Evolutionary conservation across 1,140 invertebrate species (phyloP).

Genomic region (Oscheius sp.): DNA sequence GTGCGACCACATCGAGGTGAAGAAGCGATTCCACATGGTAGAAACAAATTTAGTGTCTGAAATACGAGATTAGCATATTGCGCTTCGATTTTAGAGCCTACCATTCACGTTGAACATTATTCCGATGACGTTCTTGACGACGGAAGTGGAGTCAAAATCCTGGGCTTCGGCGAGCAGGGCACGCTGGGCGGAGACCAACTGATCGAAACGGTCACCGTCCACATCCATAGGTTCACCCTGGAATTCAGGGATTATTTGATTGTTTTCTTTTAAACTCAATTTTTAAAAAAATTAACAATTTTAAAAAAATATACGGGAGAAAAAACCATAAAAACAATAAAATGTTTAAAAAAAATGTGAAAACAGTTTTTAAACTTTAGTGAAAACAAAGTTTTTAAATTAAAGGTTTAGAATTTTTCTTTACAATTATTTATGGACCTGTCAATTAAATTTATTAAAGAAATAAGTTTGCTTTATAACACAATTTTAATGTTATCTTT

Average conservation of each 20-base stretch:
- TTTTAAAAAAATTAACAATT: not conserved
- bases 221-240: not conserved
- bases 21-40: not conserved
- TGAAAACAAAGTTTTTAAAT: no score
- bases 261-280: not conserved
- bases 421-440: no score
- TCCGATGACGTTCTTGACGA: no score
- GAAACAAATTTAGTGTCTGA: not conserved
- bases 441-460: no score
- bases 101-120: not conserved
- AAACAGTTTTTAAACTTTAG: no score
- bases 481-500: no score
- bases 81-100: not conserved
- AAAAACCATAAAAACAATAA: no score
- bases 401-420: no score
- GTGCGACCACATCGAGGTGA: slow-evolving; percentile 10
- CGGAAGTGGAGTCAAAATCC: not conserved
- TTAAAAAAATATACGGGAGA: not conserved
- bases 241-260: not conserved
- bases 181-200: not conserved
- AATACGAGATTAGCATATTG: not conserved
- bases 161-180: not conserved
- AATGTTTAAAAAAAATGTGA: no score
- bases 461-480: no score
- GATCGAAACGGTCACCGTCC: not conserved